Evolutionary conservation across 2,888 invertebrate genomes (phyloP).

Genomic region (Nephrotoma guestfalica): DNA sequence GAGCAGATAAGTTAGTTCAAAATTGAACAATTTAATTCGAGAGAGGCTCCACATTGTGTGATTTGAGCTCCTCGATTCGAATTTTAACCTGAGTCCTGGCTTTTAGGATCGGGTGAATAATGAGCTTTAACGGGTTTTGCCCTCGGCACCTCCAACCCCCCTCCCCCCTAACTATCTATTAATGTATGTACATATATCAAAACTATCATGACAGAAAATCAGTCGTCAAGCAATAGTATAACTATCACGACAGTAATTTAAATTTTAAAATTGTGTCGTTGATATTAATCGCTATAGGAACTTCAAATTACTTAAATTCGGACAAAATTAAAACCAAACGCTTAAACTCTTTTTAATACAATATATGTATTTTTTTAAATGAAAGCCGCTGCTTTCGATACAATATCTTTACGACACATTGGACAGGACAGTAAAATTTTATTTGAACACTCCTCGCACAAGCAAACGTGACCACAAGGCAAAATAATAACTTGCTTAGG

Average conservation of each 20-base stretch:
- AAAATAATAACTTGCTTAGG: constrained; percentile 72
- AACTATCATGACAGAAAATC: neutral
- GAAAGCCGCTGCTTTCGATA: constrained; percentile 58
- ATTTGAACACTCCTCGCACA: constrained; percentile 71
- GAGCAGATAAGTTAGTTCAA: too few relatives aligned
- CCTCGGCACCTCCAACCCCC: too few relatives aligned
- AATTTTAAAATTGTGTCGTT: neutral
- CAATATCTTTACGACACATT: constrained; percentile 58
- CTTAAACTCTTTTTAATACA: constrained; percentile 10
- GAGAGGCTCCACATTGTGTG: too few relatives aligned
- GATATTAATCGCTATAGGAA: too few relatives aligned
- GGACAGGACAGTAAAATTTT: constrained; percentile 60
- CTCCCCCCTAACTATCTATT: too few relatives aligned
- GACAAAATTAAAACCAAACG: neutral
- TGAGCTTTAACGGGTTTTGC: too few relatives aligned
- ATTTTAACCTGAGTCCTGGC: too few relatives aligned
- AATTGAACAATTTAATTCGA: too few relatives aligned
- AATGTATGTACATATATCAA: too few relatives aligned
- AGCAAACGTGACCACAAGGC: constrained; percentile 81
- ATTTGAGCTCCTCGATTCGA: too few relatives aligned
- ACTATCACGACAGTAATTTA: neutral
- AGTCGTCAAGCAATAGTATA: neutral
- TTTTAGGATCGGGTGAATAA: too few relatives aligned
- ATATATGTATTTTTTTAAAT: constrained; percentile 38
- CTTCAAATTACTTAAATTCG: too few relatives aligned